Evolutionary conservation across 2,888 invertebrate genomes (phyloP).

Genomic region (Papilio gigon): DNA sequence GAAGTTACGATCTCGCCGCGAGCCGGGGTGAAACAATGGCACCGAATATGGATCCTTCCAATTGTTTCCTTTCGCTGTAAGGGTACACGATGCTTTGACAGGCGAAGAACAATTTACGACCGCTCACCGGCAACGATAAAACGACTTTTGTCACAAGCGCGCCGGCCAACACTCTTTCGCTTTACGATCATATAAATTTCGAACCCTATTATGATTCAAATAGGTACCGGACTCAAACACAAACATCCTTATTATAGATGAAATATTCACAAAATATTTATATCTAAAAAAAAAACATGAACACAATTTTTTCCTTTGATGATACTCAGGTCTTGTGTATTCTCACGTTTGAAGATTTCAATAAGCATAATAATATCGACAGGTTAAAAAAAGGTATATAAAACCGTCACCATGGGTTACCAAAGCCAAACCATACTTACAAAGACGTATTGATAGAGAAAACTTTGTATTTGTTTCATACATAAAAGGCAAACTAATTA

Average conservation of each 20-base stretch:
- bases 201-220: constrained; percentile 82
- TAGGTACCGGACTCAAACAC: constrained; percentile 71
- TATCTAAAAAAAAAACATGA: constrained; percentile 44
- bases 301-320: constrained; percentile 43
- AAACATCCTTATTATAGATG: constrained; percentile 71
- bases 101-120: constrained; percentile 78
- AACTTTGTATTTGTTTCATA: too few relatives aligned
- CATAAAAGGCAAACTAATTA: too few relatives aligned
- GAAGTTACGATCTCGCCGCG: constrained; percentile 44
- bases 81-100: constrained; percentile 68
- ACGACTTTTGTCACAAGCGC: constrained; percentile 76
- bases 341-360: constrained; percentile 60
- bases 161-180: constrained; percentile 71
- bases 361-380: neutral
- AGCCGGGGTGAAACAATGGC: constrained; percentile 22
- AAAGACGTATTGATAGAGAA: too few relatives aligned
- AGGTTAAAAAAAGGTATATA: neutral
- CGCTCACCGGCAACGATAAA: constrained; percentile 74
- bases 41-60: constrained; percentile 44
- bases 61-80: constrained; percentile 38
- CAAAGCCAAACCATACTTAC: neutral
- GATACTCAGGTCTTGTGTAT: constrained; percentile 53
- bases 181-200: constrained; percentile 82
- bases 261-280: constrained; percentile 71
- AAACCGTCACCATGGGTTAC: neutral